Evolutionary conservation across 2,113 vertebrate genomes (phyloP), one percentile per base, ranked within the genome.

Genomic region (Lepus americanus): DNA sequence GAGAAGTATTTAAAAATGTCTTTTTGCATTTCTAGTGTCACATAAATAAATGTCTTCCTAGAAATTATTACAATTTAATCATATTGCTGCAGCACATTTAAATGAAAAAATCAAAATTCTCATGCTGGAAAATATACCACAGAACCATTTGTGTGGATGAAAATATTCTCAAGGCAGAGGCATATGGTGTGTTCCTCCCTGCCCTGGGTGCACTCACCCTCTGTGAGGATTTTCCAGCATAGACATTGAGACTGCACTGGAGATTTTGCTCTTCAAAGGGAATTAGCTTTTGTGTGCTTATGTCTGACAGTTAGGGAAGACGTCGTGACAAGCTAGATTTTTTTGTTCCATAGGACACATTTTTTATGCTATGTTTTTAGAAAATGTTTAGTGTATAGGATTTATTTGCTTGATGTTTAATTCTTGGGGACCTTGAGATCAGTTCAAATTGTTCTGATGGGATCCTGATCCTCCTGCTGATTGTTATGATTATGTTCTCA

Each of bases 11-110:
- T 74, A 63, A 78, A 70, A 39, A 13, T 44, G 44, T 44, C 1
- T 6, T 49, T 63, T 44, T 77, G 3, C 39, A 49, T 63, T 84
- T 55, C 9, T 67, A 79, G 61, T 0, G 78, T 53, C 36, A 10
- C 10, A 66, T 27, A 87, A 5, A 51, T 36, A 72, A 91, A 79
- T 49, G 31, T n/a, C 19, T 67, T 25, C n/a, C 23, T 73, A 53
- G 27, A 90, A 90, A 73, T 83, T 69, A 67, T 23, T 78, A 33
- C n/a, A 85, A 86, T 69, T 31, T 80, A 73, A 67, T 73, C 19
- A 59, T 4, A 5, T 49, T 61, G 10, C 10, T 1, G 59, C 22
- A 78, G 29, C 7, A 64, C 66, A 77, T 23, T 23, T 80, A 88
- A 91, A 73, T 72, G 63, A n/a, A 2, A 63, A 49, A 59, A 36